Base-by-base conservation (phyloP, 2,113 vertebrate genomes). In the Lipophrys pholis region DNA sequence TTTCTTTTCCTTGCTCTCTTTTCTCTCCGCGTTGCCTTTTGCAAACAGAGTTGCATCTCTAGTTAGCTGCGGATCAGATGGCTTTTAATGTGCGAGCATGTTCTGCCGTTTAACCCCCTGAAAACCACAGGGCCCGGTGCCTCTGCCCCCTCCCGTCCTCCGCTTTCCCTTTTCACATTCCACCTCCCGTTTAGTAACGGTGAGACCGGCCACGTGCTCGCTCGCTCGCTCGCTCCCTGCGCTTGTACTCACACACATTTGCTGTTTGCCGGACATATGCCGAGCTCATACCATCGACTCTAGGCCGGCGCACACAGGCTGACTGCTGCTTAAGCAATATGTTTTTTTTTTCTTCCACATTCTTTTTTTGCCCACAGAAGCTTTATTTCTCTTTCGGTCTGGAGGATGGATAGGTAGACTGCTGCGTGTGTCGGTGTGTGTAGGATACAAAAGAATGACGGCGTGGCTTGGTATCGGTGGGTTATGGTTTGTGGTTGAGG, bases 41-140 rank as follows among this genome's bases (percentile, higher is more conserved):
- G 59, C 82, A 85, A 87, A 89, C 76, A 77, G 30, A 76, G 65
- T 58, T 36, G 51, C 66, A 67, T 54, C 81, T 78, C 67, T 76
- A 74, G 80, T 89, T 80, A 84, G 76, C 54, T 61, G 1, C 41
- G 64, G 82, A 88, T 93, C 89, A 72, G 85, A 88, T 84, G 80
- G 78, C 74, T 87, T 78, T 87, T 91, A 93, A 92, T 88, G 90
- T 89, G 90, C 16, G 80, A 93, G 90, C 91, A 90, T 92, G 91
- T 90, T 91, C 78, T 87, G 87, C 80, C 71, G 67, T 80, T 93
- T 89, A 90, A 90, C 90, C 89, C 81, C 81, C 69, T 52, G 43
- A 1, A 89, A 90, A 91, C 90, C 90, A 75, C 91, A 89, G 36
- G 60, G 48, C 57, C 2, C 35, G 4, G 65, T 30, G 51, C 76